A percentile compares a stretch with the other conserved stretches of the same genome.
Evolutionary conservation across 2,888 invertebrate species (phyloP).

Genomic region (Geophilus truncorum): DNA sequence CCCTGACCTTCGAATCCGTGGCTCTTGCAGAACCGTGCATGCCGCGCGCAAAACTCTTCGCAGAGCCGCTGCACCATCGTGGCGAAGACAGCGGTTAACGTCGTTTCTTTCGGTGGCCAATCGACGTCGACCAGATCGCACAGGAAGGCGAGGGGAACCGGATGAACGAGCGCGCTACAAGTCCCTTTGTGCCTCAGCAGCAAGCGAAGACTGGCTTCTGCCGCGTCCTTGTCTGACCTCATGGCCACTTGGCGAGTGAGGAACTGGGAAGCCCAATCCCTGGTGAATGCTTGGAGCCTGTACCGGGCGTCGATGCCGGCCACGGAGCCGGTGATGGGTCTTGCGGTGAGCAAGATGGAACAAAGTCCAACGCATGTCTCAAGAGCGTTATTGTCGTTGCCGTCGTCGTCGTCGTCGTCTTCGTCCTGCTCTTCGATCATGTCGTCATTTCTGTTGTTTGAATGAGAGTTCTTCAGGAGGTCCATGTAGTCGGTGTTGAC

Average conservation of each 20-base stretch:
- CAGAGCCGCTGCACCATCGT: not conserved
- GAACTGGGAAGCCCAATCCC: conserved; percentile 25
- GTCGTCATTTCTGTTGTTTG: not conserved
- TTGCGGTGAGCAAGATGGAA: conserved; percentile 1
- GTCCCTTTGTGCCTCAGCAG: not conserved
- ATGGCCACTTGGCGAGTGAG: not conserved
- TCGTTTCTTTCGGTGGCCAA: not conserved
- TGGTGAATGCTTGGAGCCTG: not conserved
- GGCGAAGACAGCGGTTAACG: not conserved
- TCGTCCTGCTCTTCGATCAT: not conserved
- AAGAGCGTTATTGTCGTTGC: not conserved
- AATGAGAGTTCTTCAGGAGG: not conserved
- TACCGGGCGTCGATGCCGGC: conserved; percentile 11
- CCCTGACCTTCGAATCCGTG: conserved; percentile 16
- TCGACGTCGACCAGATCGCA: not conserved
- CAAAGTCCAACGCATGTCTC: not conserved
- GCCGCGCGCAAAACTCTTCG: conserved; percentile 9
- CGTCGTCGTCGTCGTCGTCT: not conserved
- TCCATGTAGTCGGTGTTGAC: not conserved
- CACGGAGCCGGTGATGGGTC: not conserved
- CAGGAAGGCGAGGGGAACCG: not conserved
- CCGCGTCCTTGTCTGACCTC: not conserved
- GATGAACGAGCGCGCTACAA: not conserved
- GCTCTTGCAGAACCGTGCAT: conserved; percentile 3
- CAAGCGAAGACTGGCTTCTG: not conserved